Conservation (phyloP, 2,113 vertebrate species). For the Eupsittula cactorum region DNA sequence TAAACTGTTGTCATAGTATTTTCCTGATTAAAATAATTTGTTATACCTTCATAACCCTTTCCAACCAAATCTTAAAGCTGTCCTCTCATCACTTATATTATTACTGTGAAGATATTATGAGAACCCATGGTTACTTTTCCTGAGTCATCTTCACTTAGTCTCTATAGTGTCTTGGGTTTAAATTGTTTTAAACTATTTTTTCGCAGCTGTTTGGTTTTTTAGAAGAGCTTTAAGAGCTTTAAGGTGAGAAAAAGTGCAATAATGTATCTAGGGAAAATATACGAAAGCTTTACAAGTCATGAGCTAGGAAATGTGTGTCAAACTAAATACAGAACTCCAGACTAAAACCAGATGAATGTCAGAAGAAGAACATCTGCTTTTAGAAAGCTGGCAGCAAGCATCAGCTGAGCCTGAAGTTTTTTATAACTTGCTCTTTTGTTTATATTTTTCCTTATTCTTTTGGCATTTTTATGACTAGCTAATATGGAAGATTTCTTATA, state of each 20-base stretch:
- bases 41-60: neutral
- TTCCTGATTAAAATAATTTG: neutral
- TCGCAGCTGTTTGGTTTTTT: neutral
- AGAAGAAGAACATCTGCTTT: constrained; percentile 39
- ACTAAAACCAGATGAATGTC: constrained; percentile 2
- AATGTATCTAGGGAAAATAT: neutral
- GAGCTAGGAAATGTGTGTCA: neutral
- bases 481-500: neutral
- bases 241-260: neutral
- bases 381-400: neutral
- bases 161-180: neutral
- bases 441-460: neutral
- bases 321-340: neutral
- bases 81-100: neutral
- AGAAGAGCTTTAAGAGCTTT: neutral
- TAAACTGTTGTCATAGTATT: neutral
- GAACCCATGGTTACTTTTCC: neutral
- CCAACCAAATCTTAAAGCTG: neutral
- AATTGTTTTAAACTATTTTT: neutral
- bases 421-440: neutral
- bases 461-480: constrained; percentile 7
- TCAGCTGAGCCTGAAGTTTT: neutral
- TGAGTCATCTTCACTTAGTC: neutral
- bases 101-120: neutral
- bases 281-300: neutral